Conservation (phyloP, 2,888 invertebrate species). For the Ashinkailepas kermadecensis region DNA sequence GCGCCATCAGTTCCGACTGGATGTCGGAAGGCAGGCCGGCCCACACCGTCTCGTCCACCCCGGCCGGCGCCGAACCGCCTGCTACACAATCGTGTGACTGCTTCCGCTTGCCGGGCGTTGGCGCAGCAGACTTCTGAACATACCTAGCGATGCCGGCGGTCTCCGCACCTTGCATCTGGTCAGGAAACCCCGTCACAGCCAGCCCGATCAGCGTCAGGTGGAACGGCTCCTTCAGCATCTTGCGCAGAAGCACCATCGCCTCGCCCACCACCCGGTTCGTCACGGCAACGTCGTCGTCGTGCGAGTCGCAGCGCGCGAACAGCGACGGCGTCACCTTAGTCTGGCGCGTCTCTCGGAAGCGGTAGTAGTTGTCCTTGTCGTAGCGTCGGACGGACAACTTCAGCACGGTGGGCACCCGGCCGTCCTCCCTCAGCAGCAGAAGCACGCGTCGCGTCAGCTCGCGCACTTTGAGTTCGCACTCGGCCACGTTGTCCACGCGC, state of each 20-base stretch:
- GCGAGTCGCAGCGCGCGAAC: slow-evolving; percentile 49
- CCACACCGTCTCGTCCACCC: not conserved
- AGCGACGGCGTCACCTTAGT: slow-evolving; percentile 54
- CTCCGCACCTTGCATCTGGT: slow-evolving; percentile 36
- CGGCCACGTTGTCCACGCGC: slow-evolving; percentile 58
- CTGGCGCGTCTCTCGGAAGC: slow-evolving; percentile 30
- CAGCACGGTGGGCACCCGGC: slow-evolving; percentile 65
- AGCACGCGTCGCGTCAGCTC: slow-evolving; percentile 61
- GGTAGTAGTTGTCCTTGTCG: slow-evolving; percentile 42
- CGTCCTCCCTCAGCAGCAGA: slow-evolving; percentile 65
- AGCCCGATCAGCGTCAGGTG: slow-evolving; percentile 72
- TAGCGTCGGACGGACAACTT: slow-evolving; percentile 66
- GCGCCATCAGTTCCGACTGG: not conserved
- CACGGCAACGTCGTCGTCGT: slow-evolving; percentile 43
- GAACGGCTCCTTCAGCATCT: slow-evolving; percentile 48
- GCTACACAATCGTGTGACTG: too few relatives aligned
- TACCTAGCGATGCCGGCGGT: not conserved
- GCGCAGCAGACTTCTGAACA: not conserved
- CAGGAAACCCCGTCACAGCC: slow-evolving; percentile 72
- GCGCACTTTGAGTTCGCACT: slow-evolving; percentile 63
- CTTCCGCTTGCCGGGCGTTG: not conserved
- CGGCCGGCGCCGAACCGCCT: not conserved
- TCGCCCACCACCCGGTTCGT: slow-evolving; percentile 31
- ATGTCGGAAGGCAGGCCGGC: not conserved
- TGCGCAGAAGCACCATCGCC: slow-evolving; percentile 35